phyloP scores from a whole-genome alignment of 1,140 invertebrate genomes.

The Papilio dardanus region DNA sequence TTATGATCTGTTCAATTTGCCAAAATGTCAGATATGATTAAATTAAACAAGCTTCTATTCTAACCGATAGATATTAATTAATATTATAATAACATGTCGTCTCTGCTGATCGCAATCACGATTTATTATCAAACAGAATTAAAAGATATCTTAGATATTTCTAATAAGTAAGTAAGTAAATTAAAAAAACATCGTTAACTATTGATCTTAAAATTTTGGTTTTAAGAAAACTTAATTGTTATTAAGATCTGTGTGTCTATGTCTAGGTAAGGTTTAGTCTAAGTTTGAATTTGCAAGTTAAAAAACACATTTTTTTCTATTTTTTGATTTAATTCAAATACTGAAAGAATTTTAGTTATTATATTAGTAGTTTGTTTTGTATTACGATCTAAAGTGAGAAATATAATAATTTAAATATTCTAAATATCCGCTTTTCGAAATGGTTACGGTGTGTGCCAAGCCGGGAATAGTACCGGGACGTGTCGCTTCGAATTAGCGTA shows the following conservation, averaged over 20 bases:
- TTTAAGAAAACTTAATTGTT: no score
- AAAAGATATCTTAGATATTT: no score
- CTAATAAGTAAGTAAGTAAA: no score
- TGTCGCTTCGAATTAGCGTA: conserved; percentile 75
- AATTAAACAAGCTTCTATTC: conserved; percentile 15
- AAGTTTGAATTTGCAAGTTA: no score
- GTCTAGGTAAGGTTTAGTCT: no score
- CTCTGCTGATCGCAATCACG: neutral
- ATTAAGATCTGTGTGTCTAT: no score
- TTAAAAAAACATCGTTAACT: no score
- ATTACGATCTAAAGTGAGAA: neutral
- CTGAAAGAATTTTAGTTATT: no score
- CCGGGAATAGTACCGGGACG: conserved; percentile 75
- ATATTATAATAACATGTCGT: conserved; percentile 10
- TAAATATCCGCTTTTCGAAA: conserved; percentile 49
- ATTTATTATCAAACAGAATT: neutral
- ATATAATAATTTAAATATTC: conserved; percentile 36
- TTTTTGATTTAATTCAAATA: no score
- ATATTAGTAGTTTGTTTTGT: no score
- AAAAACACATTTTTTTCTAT: no score
- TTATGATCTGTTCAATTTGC: conserved; percentile 31
- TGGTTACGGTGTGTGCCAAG: conserved; percentile 56
- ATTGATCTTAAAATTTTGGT: no score
- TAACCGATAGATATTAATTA: conserved; percentile 7
- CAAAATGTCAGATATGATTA: conserved; percentile 33